These are phyloP conservation scores for Lysiphlebus fabarum DNA, from an alignment of 1,140 invertebrate species.

Conservation along the genomic window DNA sequence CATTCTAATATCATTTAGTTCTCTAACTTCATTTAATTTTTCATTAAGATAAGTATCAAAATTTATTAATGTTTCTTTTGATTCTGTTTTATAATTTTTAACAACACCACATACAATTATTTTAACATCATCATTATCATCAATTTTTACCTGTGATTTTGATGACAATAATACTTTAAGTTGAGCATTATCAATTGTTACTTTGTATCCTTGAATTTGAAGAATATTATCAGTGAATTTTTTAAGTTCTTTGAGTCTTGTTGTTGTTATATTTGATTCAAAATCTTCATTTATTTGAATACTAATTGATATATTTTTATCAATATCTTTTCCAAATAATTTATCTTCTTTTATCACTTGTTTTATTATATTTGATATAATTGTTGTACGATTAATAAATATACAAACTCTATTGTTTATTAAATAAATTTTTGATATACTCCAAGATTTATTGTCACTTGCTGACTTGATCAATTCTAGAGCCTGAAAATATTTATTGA, in stretches of 20 bases:
- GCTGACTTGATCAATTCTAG: constrained; percentile 28
- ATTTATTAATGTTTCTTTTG: constrained; percentile 49
- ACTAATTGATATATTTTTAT: constrained; percentile 23
- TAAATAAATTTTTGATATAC: constrained; percentile 32
- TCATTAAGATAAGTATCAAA: constrained; percentile 44
- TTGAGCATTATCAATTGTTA: constrained; percentile 30
- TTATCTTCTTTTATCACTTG: constrained; percentile 22
- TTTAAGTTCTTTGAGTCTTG: constrained; percentile 45
- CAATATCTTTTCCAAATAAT: constrained; percentile 32
- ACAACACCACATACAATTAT: constrained; percentile 54
- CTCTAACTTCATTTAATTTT: constrained; percentile 35
- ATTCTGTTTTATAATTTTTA: constrained; percentile 49
- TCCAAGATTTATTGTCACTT: constrained; percentile 35
- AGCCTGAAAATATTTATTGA: constrained; percentile 31
- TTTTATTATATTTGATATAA: constrained; percentile 32
- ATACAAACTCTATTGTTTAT: constrained; percentile 35
- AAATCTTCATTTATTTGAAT: constrained; percentile 32
- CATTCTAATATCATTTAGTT: constrained; percentile 51
- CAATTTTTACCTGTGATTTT: constrained; percentile 46
- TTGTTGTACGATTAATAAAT: constrained; percentile 35
- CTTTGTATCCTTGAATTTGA: constrained; percentile 35
- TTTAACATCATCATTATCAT: constrained; percentile 27
- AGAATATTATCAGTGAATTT: constrained; percentile 45
- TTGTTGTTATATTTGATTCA: constrained; percentile 42
- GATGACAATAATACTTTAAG: constrained; percentile 48